Evolutionary conservation across 1,140 invertebrate species (phyloP).

Genomic region (Diachasmimorpha longicaudata): DNA sequence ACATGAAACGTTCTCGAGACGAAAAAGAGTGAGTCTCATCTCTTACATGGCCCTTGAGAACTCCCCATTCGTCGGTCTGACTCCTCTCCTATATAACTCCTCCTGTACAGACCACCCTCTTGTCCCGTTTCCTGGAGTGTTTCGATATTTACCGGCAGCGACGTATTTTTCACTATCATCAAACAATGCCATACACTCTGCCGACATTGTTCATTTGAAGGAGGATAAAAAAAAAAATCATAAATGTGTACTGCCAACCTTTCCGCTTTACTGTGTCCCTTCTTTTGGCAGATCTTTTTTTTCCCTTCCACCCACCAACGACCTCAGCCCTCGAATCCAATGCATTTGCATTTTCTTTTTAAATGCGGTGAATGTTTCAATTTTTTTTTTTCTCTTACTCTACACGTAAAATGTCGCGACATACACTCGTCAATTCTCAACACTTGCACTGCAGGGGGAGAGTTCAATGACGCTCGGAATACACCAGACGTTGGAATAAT

Average conservation of each 20-base stretch:
- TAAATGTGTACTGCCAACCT: not conserved
- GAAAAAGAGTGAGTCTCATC: constrained; percentile 21
- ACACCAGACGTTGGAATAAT: not conserved
- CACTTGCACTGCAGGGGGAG: not conserved
- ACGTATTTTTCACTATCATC: constrained; percentile 12
- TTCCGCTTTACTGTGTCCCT: not conserved
- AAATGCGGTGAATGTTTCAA: not conserved
- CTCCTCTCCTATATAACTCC: not conserved
- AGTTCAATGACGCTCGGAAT: constrained; percentile 10
- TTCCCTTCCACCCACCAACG: not conserved
- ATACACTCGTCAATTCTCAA: not conserved
- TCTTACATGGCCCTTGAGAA: constrained; percentile 20
- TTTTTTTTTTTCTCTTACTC: not conserved
- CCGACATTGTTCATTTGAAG: constrained; percentile 2
- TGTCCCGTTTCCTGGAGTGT: constrained; percentile 5
- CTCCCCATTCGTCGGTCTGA: constrained; percentile 17
- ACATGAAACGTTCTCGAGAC: constrained; percentile 26
- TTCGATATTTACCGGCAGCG: constrained; percentile 10
- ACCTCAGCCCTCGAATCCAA: not conserved
- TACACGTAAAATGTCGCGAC: not conserved
- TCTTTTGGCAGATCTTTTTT: not conserved
- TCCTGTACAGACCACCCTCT: constrained; percentile 2
- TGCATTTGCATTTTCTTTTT: not conserved
- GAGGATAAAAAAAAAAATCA: not conserved
- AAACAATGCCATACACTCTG: constrained; percentile 8